Evolutionary conservation across 2,113 vertebrate genomes (phyloP).

Genomic region (Puntigrus tetrazona): DNA sequence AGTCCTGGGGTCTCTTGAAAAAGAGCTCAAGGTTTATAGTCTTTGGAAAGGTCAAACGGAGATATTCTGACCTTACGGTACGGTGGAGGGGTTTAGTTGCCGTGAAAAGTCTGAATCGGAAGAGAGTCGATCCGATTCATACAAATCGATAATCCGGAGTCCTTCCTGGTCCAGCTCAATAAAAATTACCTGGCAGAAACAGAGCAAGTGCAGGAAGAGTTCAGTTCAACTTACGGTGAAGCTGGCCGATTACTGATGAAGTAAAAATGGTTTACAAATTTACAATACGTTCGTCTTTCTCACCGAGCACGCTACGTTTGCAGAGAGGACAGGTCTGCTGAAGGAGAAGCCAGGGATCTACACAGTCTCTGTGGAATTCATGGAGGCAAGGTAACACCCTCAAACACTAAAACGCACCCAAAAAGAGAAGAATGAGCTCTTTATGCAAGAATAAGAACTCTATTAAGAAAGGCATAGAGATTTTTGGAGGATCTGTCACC

Average conservation of each 20-base stretch:
- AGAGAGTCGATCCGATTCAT: neutral
- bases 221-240: neutral
- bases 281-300: conserved; percentile 63
- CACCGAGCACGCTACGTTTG: conserved; percentile 89
- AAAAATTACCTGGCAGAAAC: conserved; percentile 62
- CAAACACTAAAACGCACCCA: conserved; percentile 78
- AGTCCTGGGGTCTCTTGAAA: conserved; percentile 3
- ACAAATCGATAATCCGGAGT: conserved; percentile 6
- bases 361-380: conserved; percentile 91
- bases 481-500: conserved; percentile 65
- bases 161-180: conserved; percentile 63
- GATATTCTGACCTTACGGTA: conserved; percentile 45
- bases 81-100: conserved; percentile 34
- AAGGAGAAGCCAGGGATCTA: conserved; percentile 92
- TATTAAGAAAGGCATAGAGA: neutral
- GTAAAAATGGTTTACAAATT: neutral
- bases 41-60: conserved; percentile 22
- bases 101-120: neutral
- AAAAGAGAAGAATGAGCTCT: neutral
- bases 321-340: conserved; percentile 95
- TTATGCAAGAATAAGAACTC: neutral
- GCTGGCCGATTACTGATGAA: neutral
- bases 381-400: conserved; percentile 91
- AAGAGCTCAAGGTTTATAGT: conserved; percentile 25
- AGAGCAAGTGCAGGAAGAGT: neutral